These are phyloP conservation scores for Rhincodon typus DNA, from an alignment of 2,797 vertebrate species.

Conservation along the genomic window DNA sequence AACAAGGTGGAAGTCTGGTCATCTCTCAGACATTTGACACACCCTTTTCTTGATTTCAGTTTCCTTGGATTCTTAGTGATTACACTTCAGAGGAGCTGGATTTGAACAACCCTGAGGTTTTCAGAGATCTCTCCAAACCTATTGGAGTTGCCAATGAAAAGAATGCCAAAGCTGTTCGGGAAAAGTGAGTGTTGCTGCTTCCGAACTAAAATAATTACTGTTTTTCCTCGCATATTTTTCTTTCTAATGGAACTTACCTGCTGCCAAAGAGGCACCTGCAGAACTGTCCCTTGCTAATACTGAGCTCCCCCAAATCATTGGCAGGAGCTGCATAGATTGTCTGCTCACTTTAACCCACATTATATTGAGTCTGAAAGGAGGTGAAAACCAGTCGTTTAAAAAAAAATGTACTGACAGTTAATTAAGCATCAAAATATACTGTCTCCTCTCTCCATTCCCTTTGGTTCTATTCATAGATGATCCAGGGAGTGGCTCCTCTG, in stretches of 20 bases:
- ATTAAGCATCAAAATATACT: not conserved
- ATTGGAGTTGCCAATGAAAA: slow-evolving; percentile 86
- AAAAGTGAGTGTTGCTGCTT: slow-evolving; percentile 65
- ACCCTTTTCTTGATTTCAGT: slow-evolving; percentile 54
- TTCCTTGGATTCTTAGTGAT: slow-evolving; percentile 88
- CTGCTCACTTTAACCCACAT: not conserved
- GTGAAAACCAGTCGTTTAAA: not conserved
- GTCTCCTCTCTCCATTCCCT: not conserved
- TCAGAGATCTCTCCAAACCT: slow-evolving; percentile 88
- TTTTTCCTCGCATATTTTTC: not conserved
- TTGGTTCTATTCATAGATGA: not conserved
- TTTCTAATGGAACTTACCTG: not conserved
- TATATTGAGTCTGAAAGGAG: not conserved
- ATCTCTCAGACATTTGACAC: not conserved
- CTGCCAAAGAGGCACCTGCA: not conserved
- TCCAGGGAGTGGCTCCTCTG: not conserved
- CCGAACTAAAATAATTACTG: not conserved
- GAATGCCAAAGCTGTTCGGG: slow-evolving; percentile 79
- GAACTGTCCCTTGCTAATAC: not conserved
- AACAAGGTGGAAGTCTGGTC: not conserved
- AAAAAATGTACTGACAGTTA: not conserved
- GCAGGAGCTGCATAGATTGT: not conserved
- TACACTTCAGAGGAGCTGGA: slow-evolving; percentile 91
- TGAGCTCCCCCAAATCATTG: not conserved
- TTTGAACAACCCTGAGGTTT: slow-evolving; percentile 77